Evolutionary conservation across 92 coral and sea anemone species (phyloP).

Genomic region (Anthopleura xanthogrammica): DNA sequence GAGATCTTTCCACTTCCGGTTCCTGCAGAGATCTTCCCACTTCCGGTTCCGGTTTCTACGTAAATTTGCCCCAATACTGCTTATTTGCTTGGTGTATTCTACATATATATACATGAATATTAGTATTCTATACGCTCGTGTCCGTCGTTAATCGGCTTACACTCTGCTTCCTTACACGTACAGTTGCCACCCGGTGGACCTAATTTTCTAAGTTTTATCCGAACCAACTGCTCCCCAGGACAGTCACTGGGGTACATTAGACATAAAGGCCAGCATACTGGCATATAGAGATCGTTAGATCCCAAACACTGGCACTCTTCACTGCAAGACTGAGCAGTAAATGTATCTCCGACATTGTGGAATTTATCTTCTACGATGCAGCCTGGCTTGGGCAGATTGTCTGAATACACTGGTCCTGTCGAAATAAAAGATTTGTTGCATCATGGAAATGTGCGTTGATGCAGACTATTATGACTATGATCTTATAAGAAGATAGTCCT

Average conservation of each 20-base stretch:
- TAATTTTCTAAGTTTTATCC: neutral
- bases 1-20: too few species aligned
- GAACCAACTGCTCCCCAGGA: conserved; percentile 1
- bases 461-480: too few species aligned
- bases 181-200: conserved; percentile 21
- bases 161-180: conserved; percentile 24
- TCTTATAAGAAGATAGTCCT: too few species aligned
- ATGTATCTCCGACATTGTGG: conserved; percentile 17
- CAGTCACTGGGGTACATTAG: conserved; percentile 8
- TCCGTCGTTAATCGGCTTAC: neutral
- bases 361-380: conserved; percentile 13
- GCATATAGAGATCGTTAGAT: conserved; percentile 17
- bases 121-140: neutral
- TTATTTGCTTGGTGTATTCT: too few species aligned
- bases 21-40: too few species aligned
- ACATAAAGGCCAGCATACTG: conserved; percentile 19
- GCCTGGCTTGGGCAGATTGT: conserved; percentile 1
- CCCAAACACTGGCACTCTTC: conserved; percentile 28
- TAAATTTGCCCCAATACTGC: too few species aligned
- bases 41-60: too few species aligned
- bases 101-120: too few species aligned
- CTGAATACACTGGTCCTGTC: neutral
- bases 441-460: too few species aligned
- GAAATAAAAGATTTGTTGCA: neutral
- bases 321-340: conserved; percentile 9